These are phyloP conservation scores for Tetragnatha montana DNA, from an alignment of 2,888 invertebrate genomes.

Conservation along the genomic window DNA sequence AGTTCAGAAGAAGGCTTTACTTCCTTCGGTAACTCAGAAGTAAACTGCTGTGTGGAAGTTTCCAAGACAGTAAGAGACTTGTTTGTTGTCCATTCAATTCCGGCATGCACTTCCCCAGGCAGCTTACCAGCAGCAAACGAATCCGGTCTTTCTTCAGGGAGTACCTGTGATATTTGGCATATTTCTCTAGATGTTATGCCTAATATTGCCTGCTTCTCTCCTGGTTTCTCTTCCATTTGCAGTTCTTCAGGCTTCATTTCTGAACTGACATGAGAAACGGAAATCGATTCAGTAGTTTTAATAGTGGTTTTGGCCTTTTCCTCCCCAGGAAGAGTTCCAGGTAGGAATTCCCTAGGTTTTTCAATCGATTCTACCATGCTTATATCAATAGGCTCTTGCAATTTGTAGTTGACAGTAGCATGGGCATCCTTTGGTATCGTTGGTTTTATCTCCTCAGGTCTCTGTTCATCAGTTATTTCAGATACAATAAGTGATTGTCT, in stretches of 20 bases:
- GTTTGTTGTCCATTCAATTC: slow-evolving; percentile 63
- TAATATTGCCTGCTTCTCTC: slow-evolving; percentile 51
- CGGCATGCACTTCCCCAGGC: slow-evolving; percentile 68
- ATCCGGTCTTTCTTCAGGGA: slow-evolving; percentile 68
- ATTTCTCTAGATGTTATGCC: slow-evolving; percentile 69
- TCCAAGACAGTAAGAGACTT: slow-evolving; percentile 63
- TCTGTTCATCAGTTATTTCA: slow-evolving; percentile 56
- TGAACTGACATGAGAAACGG: slow-evolving; percentile 71
- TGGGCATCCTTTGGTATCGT: slow-evolving; percentile 49
- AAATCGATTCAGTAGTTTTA: slow-evolving; percentile 70
- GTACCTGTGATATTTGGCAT: slow-evolving; percentile 62
- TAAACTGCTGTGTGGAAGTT: slow-evolving; percentile 55
- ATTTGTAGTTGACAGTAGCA: slow-evolving; percentile 41
- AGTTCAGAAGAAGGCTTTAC: slow-evolving; percentile 39
- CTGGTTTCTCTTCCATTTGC: slow-evolving; percentile 55
- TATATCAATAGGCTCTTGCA: slow-evolving; percentile 60
- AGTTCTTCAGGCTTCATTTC: slow-evolving; percentile 63
- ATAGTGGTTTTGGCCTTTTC: slow-evolving; percentile 63
- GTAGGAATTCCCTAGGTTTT: slow-evolving; percentile 62
- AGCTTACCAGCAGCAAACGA: slow-evolving; percentile 68
- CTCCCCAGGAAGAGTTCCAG: slow-evolving; percentile 61
- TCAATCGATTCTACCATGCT: slow-evolving; percentile 56
- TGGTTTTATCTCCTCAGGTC: slow-evolving; percentile 47
- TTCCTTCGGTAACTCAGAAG: slow-evolving; percentile 38
- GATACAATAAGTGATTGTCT: slow-evolving; percentile 60